Percentiles rank a stretch among this genome's conserved stretches.
phyloP scores from a whole-genome alignment of 2,888 invertebrate genomes.

The Trissoscelio sp. region DNA sequence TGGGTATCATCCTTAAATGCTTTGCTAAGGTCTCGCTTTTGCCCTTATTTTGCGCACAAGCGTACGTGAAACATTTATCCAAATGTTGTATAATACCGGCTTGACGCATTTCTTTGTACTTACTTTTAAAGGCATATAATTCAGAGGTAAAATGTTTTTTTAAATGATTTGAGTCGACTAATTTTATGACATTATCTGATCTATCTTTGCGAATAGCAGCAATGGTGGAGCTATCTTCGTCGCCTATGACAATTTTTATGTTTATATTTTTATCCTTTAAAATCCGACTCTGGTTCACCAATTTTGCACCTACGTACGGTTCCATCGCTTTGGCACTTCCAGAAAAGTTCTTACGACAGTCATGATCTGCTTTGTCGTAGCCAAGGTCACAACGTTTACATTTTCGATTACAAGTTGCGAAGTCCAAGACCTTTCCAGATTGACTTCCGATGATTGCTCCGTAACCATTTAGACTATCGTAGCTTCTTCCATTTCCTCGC shows the following conservation, averaged over 20 bases:
- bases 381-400: slow-evolving; percentile 70
- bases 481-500: slow-evolving; percentile 69
- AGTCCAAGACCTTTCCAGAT: slow-evolving; percentile 71
- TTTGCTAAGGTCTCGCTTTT: slow-evolving; percentile 44
- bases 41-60: slow-evolving; percentile 59
- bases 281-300: slow-evolving; percentile 68
- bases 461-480: slow-evolving; percentile 72
- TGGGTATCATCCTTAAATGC: slow-evolving; percentile 48
- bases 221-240: slow-evolving; percentile 73
- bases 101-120: slow-evolving; percentile 62
- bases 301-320: slow-evolving; percentile 68
- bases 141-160: slow-evolving; percentile 68
- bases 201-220: slow-evolving; percentile 67
- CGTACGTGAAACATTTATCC: slow-evolving; percentile 60
- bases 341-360: slow-evolving; percentile 72
- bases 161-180: slow-evolving; percentile 69
- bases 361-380: slow-evolving; percentile 69
- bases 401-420: slow-evolving; percentile 68
- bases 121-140: slow-evolving; percentile 59
- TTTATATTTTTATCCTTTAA: slow-evolving; percentile 65
- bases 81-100: slow-evolving; percentile 63
- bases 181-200: slow-evolving; percentile 57
- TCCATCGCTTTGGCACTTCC: slow-evolving; percentile 77
- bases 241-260: slow-evolving; percentile 71
- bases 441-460: slow-evolving; percentile 72